Base-by-base conservation (phyloP, 2,888 invertebrate genomes). In the Anthophora plumipes region DNA sequence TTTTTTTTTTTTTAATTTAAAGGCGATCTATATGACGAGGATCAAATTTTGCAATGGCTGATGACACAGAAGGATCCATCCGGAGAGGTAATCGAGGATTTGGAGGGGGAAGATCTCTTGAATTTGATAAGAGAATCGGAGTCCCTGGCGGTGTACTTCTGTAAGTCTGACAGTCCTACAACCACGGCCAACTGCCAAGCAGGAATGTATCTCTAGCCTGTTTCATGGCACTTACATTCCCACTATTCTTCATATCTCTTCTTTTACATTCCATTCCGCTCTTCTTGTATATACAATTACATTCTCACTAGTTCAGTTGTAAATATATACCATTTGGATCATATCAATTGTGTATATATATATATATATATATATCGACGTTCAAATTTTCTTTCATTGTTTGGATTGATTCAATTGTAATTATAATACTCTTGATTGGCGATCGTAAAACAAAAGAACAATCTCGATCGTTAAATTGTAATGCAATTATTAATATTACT, bases 41-140 rank as follows among this genome's bases (percentile, higher is more conserved):
- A 97, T 88, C 97, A 97, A 92, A 96, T 98, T 86, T 94, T 98
- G n/a, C 97, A 96, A 92, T 98, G 98, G 98, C 94, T 98, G 77
- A 93, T 98, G 89, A 97, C 97, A 52, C 98, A 98, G 94, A 98
- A 98, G 93, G 98, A 98, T 94, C 98, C 98, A 68, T 96, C 97
- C 61, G 97, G 98, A 57, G 98, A 98, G 92, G 96, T 97, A 67
- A 98, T 98, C 87, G 98, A 98, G 94, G 97, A 97, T 86, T 94
- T 97, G 22, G 97, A 97, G 93, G 98, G 98, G 55, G 97, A 96
- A 90, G 96, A 96, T 73, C 94, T 98, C 68, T 93, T 96, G 57
- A 95, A 96, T 79, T 93, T 97, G 77, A 98, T 98, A 86, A 95
- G 96, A 91, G 96, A 96, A 80, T 96, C 97, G 57, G 96, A 96